Evolutionary conservation across 2,888 invertebrate species (phyloP).

Genomic region (Macrophya annulata): DNA sequence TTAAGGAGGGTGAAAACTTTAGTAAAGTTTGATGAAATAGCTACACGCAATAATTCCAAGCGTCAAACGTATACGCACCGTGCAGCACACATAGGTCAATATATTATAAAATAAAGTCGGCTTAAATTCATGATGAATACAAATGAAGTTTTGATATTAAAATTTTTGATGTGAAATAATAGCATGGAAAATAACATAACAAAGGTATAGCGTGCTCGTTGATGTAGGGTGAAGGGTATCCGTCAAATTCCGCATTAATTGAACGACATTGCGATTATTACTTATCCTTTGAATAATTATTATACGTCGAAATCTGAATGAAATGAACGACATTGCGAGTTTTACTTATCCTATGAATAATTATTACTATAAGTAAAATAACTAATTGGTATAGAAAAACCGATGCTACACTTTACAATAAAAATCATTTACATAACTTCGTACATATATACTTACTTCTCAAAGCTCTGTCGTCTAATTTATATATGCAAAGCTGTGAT

Average conservation of each 20-base stretch:
- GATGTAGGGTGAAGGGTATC: slow-evolving; percentile 11
- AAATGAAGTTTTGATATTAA: slow-evolving; percentile 42
- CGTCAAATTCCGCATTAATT: slow-evolving; percentile 4
- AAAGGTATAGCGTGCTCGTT: background rate
- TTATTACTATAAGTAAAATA: background rate
- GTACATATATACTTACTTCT: background rate
- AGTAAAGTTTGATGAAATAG: background rate
- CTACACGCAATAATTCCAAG: background rate
- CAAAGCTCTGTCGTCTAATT: background rate
- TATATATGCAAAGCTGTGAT: background rate
- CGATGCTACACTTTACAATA: background rate
- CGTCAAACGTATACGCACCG: background rate
- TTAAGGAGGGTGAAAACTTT: background rate
- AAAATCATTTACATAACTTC: background rate
- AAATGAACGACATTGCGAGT: background rate
- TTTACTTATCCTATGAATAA: background rate
- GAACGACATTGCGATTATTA: background rate
- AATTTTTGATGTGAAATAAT: slow-evolving; percentile 20
- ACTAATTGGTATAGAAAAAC: background rate
- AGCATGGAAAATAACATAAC: slow-evolving; percentile 29
- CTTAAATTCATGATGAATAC: slow-evolving; percentile 27
- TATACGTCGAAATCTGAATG: background rate
- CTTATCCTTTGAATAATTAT: background rate
- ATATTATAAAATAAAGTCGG: background rate
- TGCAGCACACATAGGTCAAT: background rate